Base-by-base conservation (phyloP, 2,113 vertebrate species). In the Notarius quadriscutis region DNA sequence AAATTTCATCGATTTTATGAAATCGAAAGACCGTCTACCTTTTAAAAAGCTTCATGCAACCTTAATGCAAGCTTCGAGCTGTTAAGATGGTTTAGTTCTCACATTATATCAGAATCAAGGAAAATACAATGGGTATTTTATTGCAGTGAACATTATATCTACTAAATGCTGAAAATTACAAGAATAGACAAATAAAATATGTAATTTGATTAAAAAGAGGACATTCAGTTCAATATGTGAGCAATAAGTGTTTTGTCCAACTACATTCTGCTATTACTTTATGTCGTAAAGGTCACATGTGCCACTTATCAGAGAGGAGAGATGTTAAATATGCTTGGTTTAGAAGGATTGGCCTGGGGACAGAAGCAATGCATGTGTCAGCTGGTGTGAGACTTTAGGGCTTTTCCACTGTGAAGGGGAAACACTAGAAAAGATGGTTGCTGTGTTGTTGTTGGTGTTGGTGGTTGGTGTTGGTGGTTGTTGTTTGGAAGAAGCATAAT, bases 31-130 rank as follows among this genome's bases (percentile, higher is more conserved):
- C 34, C 34, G 34, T 41, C 34, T 90, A 81, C 77, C 30, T 1
- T 25, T 84, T 89, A 55, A 20, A 60, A 72, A 83, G 71, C 7
- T 62, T 87, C 22, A 17, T 86, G 15, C 6, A 80, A 15, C 7
- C 67, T 84, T 71, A 15, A 17, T 86, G 9, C 10, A 80, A 15
- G 4, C 67, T 85, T 71, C 12, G 67, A 82, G 15, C 7, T 22
- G 27, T 1, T 48, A 41, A 41, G 34, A 48, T 60, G 25, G 30
- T 81, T 55, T 62, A 48, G 5, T 82, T 82, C 11, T 10, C 20
- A 82, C 11, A 57, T 27, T 55, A 27, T 27, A 79, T 79, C 15
- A 30, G 53, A 80, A 79, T 27, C 75, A 8, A 41, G 48, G 48
- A 41, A 20, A 48, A 72, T 72, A 41, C 17, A 18, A 18, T 48